These are phyloP conservation scores for Coleophora flavipennella DNA, from an alignment of 2,888 invertebrate genomes.

Conservation along the genomic window DNA sequence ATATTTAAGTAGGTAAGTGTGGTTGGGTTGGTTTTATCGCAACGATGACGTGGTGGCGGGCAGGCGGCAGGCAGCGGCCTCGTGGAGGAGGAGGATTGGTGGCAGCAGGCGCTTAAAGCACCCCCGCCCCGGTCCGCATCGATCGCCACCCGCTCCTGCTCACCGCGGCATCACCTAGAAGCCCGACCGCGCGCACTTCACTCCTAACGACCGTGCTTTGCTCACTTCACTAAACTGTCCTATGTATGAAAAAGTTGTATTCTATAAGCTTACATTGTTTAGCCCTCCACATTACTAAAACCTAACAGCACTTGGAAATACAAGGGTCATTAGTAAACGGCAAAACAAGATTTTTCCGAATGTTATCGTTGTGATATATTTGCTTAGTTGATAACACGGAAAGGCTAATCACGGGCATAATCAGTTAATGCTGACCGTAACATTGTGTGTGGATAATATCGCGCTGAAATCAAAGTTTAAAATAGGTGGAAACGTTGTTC, in stretches of 20 bases:
- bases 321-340: too few relatives aligned
- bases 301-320: conserved; percentile 38
- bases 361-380: too few relatives aligned
- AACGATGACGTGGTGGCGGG: too few relatives aligned
- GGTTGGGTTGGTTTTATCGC: too few relatives aligned
- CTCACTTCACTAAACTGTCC: conserved; percentile 54
- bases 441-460: conserved; percentile 17
- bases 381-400: not conserved
- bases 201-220: conserved; percentile 29
- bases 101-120: not conserved
- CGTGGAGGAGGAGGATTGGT: not conserved
- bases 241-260: conserved; percentile 65
- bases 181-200: conserved; percentile 47
- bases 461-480: too few relatives aligned
- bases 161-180: conserved; percentile 15
- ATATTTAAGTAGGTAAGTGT: too few relatives aligned
- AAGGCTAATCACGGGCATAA: conserved; percentile 20
- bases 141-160: conserved; percentile 47
- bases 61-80: too few relatives aligned
- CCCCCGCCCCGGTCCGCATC: conserved; percentile 31
- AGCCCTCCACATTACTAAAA: conserved; percentile 54
- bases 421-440: conserved; percentile 28
- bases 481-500: too few relatives aligned
- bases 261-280: conserved; percentile 57
- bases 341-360: too few relatives aligned